These are phyloP conservation scores for Ligdia adustata DNA, from an alignment of 2,888 invertebrate species.

Conservation along the genomic window DNA sequence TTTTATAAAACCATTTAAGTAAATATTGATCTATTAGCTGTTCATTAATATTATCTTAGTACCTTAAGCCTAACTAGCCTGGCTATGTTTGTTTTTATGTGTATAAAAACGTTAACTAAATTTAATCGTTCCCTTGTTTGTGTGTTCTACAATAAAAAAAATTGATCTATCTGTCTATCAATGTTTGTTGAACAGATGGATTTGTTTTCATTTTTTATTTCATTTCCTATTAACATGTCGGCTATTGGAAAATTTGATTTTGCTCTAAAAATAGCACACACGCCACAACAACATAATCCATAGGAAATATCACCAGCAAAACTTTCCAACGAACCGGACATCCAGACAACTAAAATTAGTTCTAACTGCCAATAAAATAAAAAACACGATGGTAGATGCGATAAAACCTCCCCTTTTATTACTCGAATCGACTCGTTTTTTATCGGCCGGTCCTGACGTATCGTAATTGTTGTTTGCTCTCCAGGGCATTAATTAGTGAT, in stretches of 20 bases:
- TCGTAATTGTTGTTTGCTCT: constrained; percentile 74
- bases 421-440: constrained; percentile 57
- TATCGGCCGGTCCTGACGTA: constrained; percentile 55
- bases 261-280: too few species aligned
- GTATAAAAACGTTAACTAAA: too few species aligned
- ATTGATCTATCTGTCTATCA: too few species aligned
- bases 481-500: constrained; percentile 70
- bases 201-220: too few species aligned
- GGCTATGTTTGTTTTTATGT: too few species aligned
- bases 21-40: too few species aligned
- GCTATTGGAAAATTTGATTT: constrained; percentile 2
- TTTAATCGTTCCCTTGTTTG: too few species aligned
- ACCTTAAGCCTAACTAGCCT: too few species aligned
- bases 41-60: too few species aligned
- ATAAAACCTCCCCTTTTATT: constrained; percentile 60
- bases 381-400: constrained; percentile 47
- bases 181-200: too few species aligned
- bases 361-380: constrained; percentile 66
- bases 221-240: background rate
- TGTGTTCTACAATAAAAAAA: too few species aligned
- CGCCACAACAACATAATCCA: background rate
- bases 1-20: too few species aligned
- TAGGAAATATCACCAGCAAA: constrained; percentile 33
- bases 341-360: constrained; percentile 65
- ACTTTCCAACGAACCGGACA: constrained; percentile 41